A percentile compares a stretch with the other conserved stretches of the same genome.
These are phyloP conservation scores for Bagarius yarrelli DNA, from an alignment of 2,113 vertebrate species.

Conservation along the genomic window DNA sequence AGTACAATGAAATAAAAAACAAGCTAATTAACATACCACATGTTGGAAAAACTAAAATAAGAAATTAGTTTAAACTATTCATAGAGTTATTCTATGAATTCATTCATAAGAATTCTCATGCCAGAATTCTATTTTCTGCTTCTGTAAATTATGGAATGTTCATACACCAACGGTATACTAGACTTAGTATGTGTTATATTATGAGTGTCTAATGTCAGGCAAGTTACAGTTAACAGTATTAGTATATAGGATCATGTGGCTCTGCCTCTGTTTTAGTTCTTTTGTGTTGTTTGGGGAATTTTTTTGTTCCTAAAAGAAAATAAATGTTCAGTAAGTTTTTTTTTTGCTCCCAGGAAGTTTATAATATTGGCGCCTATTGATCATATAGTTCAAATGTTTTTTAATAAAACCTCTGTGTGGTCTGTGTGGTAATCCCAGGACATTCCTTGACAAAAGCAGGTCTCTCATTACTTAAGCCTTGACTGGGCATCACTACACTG, in stretches of 20 bases:
- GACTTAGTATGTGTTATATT: no score
- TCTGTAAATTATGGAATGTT: background rate
- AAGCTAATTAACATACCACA: background rate
- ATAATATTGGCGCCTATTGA: background rate
- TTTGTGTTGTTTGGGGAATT: slow-evolving; percentile 28
- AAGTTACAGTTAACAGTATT: background rate
- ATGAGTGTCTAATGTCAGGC: background rate
- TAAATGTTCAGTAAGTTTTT: background rate
- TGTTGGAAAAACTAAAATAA: background rate
- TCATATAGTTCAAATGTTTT: background rate
- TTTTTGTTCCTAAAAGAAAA: slow-evolving; percentile 8
- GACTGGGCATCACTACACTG: background rate
- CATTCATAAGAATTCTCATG: background rate
- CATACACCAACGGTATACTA: background rate
- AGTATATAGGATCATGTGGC: slow-evolving; percentile 32
- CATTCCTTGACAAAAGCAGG: background rate
- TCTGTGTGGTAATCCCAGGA: background rate
- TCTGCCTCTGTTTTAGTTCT: background rate
- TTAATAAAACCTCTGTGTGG: background rate
- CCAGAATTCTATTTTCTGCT: background rate
- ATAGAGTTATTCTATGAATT: background rate
- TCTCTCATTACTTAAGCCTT: slow-evolving; percentile 24
- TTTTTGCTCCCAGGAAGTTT: background rate
- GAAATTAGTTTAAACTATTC: background rate
- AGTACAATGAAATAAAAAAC: background rate